phyloP scores from a whole-genome alignment of 1,140 invertebrate species.

The Belonocnema kinseyi region DNA sequence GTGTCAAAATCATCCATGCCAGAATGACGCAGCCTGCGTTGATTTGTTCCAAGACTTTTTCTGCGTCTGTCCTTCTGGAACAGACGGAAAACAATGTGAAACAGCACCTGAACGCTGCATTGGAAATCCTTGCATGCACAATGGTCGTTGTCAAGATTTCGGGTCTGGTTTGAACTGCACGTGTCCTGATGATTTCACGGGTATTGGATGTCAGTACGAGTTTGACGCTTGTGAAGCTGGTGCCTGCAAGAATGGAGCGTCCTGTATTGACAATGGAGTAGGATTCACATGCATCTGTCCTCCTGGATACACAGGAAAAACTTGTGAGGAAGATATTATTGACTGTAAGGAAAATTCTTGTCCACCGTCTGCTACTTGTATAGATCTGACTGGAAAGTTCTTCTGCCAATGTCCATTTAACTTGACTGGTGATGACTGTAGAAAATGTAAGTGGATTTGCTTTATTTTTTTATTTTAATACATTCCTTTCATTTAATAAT shows the following conservation, averaged over 20 bases:
- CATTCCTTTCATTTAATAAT: conserved; percentile 10
- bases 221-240: conserved; percentile 93
- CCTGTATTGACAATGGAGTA: conserved; percentile 88
- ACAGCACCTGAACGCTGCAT: conserved; percentile 96
- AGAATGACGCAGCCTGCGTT: conserved; percentile 94
- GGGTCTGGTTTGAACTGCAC: conserved; percentile 96
- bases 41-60: conserved; percentile 97
- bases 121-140: conserved; percentile 96
- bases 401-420: conserved; percentile 98
- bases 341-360: conserved; percentile 96
- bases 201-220: conserved; percentile 95
- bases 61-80: conserved; percentile 96
- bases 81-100: conserved; percentile 96
- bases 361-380: conserved; percentile 94
- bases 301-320: conserved; percentile 89
- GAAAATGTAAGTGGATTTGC: conserved; percentile 85
- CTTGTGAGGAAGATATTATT: conserved; percentile 94
- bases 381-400: conserved; percentile 94
- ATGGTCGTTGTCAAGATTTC: conserved; percentile 94
- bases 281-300: conserved; percentile 92
- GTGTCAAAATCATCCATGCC: conserved; percentile 90
- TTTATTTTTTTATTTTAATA: conserved; percentile 16
- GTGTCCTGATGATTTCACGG: conserved; percentile 89
- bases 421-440: conserved; percentile 95
- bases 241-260: conserved; percentile 94